Base-by-base conservation (phyloP, 2,888 invertebrate genomes). In the Polylopha cassiicola region DNA sequence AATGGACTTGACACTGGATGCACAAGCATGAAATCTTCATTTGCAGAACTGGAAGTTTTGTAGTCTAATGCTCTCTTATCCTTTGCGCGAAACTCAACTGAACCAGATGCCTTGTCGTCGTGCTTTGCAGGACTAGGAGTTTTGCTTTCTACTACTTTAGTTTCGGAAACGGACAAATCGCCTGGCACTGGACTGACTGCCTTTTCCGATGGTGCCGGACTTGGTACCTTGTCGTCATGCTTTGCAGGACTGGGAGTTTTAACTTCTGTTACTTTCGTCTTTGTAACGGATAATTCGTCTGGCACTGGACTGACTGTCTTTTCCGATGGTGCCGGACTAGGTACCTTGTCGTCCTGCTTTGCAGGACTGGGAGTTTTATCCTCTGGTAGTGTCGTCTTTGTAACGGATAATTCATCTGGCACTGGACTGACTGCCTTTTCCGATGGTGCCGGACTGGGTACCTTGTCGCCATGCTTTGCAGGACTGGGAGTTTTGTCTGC, bases 341-440 rank as follows among this genome's bases (percentile, higher is more conserved):
- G n/a, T n/a, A n/a, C n/a, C n/a, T n/a, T n/a, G n/a, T n/a, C n/a
- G n/a, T n/a, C n/a, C n/a, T n/a, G n/a, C n/a, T n/a, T n/a, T n/a
- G n/a, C n/a, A 39, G 43, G 4, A 37, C 43, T 3, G 13, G 18
- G n/a, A n/a, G n/a, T 39, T 14, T 48, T 37, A 14, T 21, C 47
- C 16, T n/a, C n/a, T n/a, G 44, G 39, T 1, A 21, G 20, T 8
- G 24, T n/a, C n/a, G 21, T n/a, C 31, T 47, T 2, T 22, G n/a
- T 15, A 9, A 27, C 17, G 34, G 42, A n/a, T n/a, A n/a, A n/a
- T 1, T 29, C 36, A 4, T 37, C 1, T 7, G 27, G 21, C 8
- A 18, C 27, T 18, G 41, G 32, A 8, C 37, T 48, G 1, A 24
- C 10, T 4, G 3, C 15, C 9, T 36, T 43, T 1, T 37, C 37